Evolutionary conservation across 2,888 invertebrate genomes (phyloP).

Genomic region (Antheraea yamamai): DNA sequence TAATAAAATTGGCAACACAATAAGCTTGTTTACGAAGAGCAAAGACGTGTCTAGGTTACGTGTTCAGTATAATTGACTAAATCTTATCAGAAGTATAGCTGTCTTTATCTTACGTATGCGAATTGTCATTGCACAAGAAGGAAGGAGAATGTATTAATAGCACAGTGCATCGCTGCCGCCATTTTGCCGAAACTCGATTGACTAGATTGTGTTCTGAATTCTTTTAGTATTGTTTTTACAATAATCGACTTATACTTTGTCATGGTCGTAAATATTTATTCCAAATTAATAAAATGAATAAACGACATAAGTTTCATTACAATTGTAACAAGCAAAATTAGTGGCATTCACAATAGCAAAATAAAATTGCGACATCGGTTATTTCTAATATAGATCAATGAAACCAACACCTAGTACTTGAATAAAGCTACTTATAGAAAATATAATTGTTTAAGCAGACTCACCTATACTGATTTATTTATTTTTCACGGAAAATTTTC

Average conservation of each 20-base stretch:
- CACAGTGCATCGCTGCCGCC: constrained; percentile 69
- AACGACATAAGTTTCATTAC: not conserved
- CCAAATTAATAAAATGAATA: not conserved
- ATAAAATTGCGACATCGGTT: constrained; percentile 54
- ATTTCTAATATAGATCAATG: constrained; percentile 34
- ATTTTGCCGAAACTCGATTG: constrained; percentile 73
- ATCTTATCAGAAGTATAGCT: constrained; percentile 60
- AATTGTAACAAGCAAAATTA: constrained; percentile 27
- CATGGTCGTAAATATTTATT: constrained; percentile 4
- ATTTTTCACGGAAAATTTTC: constrained; percentile 71
- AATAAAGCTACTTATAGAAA: constrained; percentile 29
- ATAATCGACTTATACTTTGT: constrained; percentile 30
- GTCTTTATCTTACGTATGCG: constrained; percentile 53
- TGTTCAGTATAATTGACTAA: constrained; percentile 67
- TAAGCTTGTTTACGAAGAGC: constrained; percentile 74
- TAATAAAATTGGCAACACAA: constrained; percentile 56
- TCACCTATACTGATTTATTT: constrained; percentile 64
- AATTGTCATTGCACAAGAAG: constrained; percentile 41
- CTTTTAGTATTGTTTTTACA: constrained; percentile 46
- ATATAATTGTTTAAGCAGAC: constrained; percentile 39
- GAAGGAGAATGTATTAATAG: constrained; percentile 71
- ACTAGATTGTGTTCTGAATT: constrained; percentile 58
- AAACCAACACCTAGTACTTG: constrained; percentile 36
- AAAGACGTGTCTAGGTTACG: constrained; percentile 80
- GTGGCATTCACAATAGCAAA: constrained; percentile 34